These are phyloP conservation scores for Notodonta dromedarius DNA, from an alignment of 2,888 invertebrate species.

Conservation along the genomic window DNA sequence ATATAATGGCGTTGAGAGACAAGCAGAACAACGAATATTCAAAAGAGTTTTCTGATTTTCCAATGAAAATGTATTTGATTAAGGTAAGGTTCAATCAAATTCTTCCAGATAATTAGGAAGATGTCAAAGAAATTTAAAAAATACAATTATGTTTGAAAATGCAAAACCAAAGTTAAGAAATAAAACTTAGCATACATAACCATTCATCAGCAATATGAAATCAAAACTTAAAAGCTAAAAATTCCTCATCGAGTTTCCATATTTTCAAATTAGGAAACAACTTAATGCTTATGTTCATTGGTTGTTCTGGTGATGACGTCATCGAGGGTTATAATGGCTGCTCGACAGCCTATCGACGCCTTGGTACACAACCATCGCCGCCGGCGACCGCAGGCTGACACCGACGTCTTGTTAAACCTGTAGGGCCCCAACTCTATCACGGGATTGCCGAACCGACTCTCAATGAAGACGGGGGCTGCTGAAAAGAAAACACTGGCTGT, in stretches of 20 bases:
- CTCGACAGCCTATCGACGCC: conserved; percentile 41
- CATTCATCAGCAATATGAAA: too few species aligned
- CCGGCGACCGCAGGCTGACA: conserved; percentile 29
- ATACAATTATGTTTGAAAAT: too few species aligned
- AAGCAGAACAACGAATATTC: too few species aligned
- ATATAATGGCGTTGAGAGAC: too few species aligned
- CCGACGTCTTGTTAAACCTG: conserved; percentile 40
- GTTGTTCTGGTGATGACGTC: conserved; percentile 47
- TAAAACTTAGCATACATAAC: too few species aligned
- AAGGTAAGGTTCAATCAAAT: too few species aligned
- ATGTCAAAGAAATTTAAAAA: too few species aligned
- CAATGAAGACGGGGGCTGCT: conserved; percentile 21
- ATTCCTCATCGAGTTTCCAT: not conserved
- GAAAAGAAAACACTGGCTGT: not conserved
- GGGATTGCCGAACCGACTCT: conserved; percentile 35
- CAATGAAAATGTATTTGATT: too few species aligned
- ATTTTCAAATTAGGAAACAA: not conserved
- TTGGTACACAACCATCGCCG: conserved; percentile 42
- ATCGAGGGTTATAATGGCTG: conserved; percentile 45
- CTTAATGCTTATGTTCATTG: conserved; percentile 51
- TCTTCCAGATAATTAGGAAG: too few species aligned
- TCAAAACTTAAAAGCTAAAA: too few species aligned
- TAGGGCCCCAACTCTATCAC: conserved; percentile 51
- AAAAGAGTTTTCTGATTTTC: too few species aligned
- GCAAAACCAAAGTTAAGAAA: too few species aligned